phyloP scores from a whole-genome alignment of 2,113 vertebrate species.

The Cephalopterus ornatus region DNA sequence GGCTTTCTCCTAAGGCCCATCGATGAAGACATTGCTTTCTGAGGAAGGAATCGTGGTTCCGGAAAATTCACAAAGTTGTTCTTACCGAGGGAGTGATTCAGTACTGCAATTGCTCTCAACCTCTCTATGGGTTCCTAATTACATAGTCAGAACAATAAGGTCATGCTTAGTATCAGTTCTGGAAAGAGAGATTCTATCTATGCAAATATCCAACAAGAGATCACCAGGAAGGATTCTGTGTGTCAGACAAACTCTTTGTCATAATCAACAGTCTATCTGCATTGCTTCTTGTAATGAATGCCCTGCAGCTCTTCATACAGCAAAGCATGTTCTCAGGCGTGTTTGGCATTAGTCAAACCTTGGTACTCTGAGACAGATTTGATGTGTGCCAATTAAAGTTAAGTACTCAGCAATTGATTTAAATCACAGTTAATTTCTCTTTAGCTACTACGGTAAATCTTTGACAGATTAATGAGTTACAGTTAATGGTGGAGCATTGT shows the following conservation, averaged over 20 bases:
- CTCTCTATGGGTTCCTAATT: neutral
- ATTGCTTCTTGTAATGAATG: neutral
- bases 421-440: slow-evolving; percentile 36
- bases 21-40: neutral
- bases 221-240: neutral
- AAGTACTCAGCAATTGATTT: slow-evolving; percentile 38
- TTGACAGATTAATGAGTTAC: slow-evolving; percentile 19
- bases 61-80: neutral
- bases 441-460: neutral
- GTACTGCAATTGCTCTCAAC: neutral
- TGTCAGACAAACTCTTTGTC: neutral
- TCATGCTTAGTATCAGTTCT: neutral
- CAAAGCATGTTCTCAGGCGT: slow-evolving; percentile 6
- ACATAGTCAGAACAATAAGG: neutral
- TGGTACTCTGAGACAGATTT: slow-evolving; percentile 29
- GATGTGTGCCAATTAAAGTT: slow-evolving; percentile 27
- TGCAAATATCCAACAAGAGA: neutral
- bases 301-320: neutral
- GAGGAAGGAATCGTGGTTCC: neutral
- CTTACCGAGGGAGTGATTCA: neutral
- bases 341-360: slow-evolving; percentile 42
- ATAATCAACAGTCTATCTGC: neutral
- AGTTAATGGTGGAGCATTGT: neutral
- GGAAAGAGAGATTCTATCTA: neutral
- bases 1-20: neutral